phyloP scores from a whole-genome alignment of 2,113 vertebrate genomes.

The Pelodiscus sinensis region DNA sequence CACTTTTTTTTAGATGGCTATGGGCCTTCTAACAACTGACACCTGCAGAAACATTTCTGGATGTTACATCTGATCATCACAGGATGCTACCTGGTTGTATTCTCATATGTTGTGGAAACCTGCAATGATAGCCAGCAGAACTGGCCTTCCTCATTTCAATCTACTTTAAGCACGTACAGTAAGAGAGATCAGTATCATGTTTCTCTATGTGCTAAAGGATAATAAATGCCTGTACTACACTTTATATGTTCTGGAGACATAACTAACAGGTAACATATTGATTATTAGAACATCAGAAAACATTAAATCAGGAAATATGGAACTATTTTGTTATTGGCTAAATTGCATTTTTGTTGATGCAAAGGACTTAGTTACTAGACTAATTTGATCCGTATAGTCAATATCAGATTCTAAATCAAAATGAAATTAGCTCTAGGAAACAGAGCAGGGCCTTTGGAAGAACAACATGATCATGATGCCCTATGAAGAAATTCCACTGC shows the following conservation, averaged over 20 bases:
- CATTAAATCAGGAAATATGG: neutral
- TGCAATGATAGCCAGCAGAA: neutral
- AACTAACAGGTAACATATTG: neutral
- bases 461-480: neutral
- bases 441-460: neutral
- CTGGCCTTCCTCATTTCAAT: neutral
- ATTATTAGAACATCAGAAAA: neutral
- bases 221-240: neutral
- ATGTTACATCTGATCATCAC: fast-evolving
- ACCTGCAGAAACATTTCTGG: neutral
- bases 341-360: neutral
- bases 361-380: neutral
- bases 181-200: neutral
- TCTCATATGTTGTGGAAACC: neutral
- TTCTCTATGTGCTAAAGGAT: neutral
- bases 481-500: neutral
- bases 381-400: neutral
- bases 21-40: neutral
- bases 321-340: neutral
- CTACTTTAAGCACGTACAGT: neutral
- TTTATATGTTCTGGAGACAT: neutral
- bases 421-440: neutral
- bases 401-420: neutral
- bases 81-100: neutral
- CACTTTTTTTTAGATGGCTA: neutral